These are phyloP conservation scores for Erebia palarica DNA, from an alignment of 2,888 invertebrate genomes.

Conservation along the genomic window DNA sequence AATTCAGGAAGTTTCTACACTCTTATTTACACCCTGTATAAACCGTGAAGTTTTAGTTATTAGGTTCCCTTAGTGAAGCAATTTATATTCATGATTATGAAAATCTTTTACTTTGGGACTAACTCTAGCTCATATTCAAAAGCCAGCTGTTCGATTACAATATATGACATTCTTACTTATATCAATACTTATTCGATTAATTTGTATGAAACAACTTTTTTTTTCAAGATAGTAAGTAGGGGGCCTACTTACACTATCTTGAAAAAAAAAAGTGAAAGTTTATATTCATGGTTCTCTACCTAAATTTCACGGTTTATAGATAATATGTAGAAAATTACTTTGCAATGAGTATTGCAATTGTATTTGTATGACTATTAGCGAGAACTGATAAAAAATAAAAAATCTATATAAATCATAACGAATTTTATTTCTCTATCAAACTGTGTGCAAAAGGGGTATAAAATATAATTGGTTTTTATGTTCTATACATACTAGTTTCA, in stretches of 20 bases:
- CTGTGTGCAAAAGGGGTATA: constrained; percentile 26
- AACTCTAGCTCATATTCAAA: constrained; percentile 7
- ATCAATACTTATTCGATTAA: constrained; percentile 7
- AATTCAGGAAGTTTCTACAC: constrained; percentile 7
- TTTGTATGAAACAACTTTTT: constrained; percentile 7
- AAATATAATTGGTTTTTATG: constrained; percentile 23
- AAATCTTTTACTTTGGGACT: constrained; percentile 9
- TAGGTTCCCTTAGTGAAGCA: constrained; percentile 8
- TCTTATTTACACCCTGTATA: constrained; percentile 5
- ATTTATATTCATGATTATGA: neutral
- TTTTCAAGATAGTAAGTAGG: constrained; percentile 10
- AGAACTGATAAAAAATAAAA: constrained; percentile 9
- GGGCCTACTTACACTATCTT: neutral
- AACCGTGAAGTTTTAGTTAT: constrained; percentile 7
- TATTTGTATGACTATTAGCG: constrained; percentile 9
- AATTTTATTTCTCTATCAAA: constrained; percentile 7
- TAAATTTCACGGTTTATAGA: constrained; percentile 7
- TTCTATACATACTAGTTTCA: constrained; percentile 26
- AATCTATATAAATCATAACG: constrained; percentile 5
- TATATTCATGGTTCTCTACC: constrained; percentile 7
- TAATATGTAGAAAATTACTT: constrained; percentile 8
- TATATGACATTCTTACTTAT: constrained; percentile 7
- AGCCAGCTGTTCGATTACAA: constrained; percentile 7
- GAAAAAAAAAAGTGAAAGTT: constrained; percentile 7
- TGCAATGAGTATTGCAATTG: constrained; percentile 9